Evolutionary conservation across 2,113 vertebrate genomes (phyloP), one percentile per base, ranked within the genome.

Genomic region (Mormyrus lacerda): DNA sequence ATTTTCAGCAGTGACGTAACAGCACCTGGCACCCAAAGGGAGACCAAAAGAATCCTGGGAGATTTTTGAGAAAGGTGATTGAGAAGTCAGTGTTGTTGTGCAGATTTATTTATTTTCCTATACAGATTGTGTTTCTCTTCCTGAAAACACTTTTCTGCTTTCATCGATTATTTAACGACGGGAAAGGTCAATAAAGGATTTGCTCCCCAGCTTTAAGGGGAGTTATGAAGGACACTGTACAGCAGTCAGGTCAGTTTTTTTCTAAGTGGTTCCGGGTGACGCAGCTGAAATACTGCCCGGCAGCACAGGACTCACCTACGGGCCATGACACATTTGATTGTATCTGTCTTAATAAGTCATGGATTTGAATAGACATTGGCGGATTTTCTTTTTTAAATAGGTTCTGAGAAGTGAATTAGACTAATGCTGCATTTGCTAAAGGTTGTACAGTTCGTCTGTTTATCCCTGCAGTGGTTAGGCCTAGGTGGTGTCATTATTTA

Each of bases 401-500:
- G 48, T 82, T 87, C 47, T 73, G n/a, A 65, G 53, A 69, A 84
- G 31, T 87, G 73, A 53, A 87, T 45, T 87, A 87, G 48, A 86
- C 44, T 55, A n/a, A 55, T 79, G 55, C 10, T 90, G 39, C 65
- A 42, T 79, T 73, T 76, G 65, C 61, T 90, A 44, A 42, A 55
- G 73, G 48, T 24, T 55, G 88, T 82, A 31, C 19, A 82, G 50
- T 87, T 53, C 55, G 15, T 47, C 85, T 55, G 44, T 50, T 51
- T 69, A 31, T 47, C 47, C n/a, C 84, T 50, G 45, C 47, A 85
- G 50, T 87, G 48, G 27, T 35, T 35, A 31, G 61, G 44, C 15
- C 31, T 69, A 65, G 44, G n/a, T 47, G 53, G 65, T 35, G n/a
- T 88, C 15, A 42, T 47, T 84, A 55, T 55, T 82, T 87, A 89